These are phyloP conservation scores for Maconellicoccus hirsutus DNA, from an alignment of 1,140 invertebrate genomes.

Conservation along the genomic window DNA sequence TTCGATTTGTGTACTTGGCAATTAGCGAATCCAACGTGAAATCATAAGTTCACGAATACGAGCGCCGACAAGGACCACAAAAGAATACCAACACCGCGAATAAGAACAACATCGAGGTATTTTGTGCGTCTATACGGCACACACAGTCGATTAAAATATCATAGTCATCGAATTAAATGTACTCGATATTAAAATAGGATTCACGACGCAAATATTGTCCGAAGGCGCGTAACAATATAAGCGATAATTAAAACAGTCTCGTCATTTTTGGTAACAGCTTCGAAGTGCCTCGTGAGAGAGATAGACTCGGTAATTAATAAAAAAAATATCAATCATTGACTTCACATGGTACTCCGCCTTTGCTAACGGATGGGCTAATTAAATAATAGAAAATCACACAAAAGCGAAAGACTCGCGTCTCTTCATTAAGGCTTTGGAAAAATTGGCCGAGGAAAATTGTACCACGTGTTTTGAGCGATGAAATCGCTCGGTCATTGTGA, in stretches of 20 bases:
- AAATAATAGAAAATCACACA: neutral
- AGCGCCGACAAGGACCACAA: no score
- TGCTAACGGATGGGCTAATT: neutral
- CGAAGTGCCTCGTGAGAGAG: no score
- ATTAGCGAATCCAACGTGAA: no score
- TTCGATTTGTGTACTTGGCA: no score
- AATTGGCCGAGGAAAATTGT: neutral
- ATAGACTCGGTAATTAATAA: constrained; percentile 8
- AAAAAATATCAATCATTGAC: neutral
- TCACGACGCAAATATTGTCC: neutral
- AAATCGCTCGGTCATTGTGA: neutral
- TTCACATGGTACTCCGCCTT: neutral
- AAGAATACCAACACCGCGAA: no score
- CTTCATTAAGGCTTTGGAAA: neutral
- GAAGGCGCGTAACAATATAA: neutral
- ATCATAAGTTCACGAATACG: no score
- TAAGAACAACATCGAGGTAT: no score
- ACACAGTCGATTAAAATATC: constrained; percentile 2
- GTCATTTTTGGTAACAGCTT: neutral
- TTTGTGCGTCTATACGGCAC: no score
- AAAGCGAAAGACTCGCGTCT: no score
- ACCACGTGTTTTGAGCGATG: neutral
- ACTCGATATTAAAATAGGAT: neutral
- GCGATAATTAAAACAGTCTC: constrained; percentile 3
- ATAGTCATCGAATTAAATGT: neutral